These are phyloP conservation scores for Sander vitreus DNA, from an alignment of 2,113 vertebrate genomes.

Conservation along the genomic window DNA sequence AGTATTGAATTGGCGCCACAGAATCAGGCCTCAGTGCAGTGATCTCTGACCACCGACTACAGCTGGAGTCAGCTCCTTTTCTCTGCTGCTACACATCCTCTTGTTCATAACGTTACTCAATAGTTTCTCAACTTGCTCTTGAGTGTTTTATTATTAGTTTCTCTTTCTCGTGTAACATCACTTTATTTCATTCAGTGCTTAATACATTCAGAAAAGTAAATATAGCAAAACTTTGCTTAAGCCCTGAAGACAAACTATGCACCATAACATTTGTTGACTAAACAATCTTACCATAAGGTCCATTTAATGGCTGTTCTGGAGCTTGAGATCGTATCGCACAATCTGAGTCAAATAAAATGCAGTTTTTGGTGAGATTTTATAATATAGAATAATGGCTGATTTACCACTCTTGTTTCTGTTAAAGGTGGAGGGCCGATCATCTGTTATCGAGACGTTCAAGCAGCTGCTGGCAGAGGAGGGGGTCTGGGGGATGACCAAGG, in stretches of 20 bases:
- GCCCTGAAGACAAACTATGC: not conserved
- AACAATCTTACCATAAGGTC: not conserved
- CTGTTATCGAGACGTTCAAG: constrained; percentile 91
- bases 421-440: constrained; percentile 94
- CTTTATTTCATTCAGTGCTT: not conserved
- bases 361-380: not conserved
- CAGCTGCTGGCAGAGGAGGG: constrained; percentile 95
- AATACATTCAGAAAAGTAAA: not conserved
- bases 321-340: not conserved
- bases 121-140: not conserved
- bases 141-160: not conserved
- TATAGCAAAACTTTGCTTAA: no score
- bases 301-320: not conserved
- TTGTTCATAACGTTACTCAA: not conserved
- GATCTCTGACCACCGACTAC: not conserved
- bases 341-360: not conserved
- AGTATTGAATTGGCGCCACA: not conserved
- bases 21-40: not conserved
- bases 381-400: no score
- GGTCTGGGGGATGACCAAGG: constrained; percentile 91
- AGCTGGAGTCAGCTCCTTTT: constrained; percentile 4
- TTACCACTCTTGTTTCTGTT: not conserved
- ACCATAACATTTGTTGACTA: not conserved
- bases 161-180: not conserved
- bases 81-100: constrained; percentile 1